phyloP scores from a whole-genome alignment of 1,140 invertebrate genomes.

The Hypsibius dujardini region DNA sequence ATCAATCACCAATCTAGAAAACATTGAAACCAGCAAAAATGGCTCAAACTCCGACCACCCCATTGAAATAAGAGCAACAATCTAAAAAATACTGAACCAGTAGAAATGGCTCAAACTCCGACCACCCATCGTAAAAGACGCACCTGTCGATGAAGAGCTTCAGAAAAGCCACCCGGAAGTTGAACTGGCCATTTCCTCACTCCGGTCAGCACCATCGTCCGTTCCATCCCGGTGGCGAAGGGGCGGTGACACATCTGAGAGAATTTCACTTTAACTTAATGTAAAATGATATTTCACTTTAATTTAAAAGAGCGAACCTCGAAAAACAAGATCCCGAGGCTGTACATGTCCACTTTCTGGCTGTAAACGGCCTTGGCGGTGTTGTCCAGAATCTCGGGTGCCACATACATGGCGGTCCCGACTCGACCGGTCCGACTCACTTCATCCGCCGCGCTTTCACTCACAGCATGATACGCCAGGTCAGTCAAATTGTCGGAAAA shows the following conservation, averaged over 20 bases:
- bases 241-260: constrained; percentile 64
- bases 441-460: constrained; percentile 25
- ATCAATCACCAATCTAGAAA: too few relatives aligned
- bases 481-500: constrained; percentile 16
- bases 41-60: too few relatives aligned
- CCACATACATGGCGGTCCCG: constrained; percentile 79
- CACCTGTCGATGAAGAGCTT: constrained; percentile 33
- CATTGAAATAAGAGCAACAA: neutral
- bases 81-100: too few relatives aligned
- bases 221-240: constrained; percentile 67
- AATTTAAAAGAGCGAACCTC: constrained; percentile 35
- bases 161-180: constrained; percentile 46
- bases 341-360: constrained; percentile 89
- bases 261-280: constrained; percentile 21
- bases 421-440: constrained; percentile 51
- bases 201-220: constrained; percentile 52
- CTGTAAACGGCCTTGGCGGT: constrained; percentile 53
- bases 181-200: constrained; percentile 47
- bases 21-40: too few relatives aligned
- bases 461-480: neutral
- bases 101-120: too few relatives aligned
- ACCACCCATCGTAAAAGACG: neutral
- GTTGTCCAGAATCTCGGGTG: constrained; percentile 57
- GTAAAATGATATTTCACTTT: constrained; percentile 32
- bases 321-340: constrained; percentile 72